Evolutionary conservation across 1,140 invertebrate genomes (phyloP).

Genomic region (Diachasma alloeum): DNA sequence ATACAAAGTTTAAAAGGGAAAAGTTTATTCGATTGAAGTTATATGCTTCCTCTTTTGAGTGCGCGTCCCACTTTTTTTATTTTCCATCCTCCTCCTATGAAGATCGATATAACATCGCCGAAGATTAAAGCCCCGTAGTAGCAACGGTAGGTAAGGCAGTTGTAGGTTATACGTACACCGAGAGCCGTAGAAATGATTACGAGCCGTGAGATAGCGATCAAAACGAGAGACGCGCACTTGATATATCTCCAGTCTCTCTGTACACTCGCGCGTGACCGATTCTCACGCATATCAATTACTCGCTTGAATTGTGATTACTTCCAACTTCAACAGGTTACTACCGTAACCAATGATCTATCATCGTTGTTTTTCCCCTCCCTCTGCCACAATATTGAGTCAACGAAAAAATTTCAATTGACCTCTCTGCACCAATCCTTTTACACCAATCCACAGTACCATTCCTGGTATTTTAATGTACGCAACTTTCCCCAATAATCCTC

Average conservation of each 20-base stretch:
- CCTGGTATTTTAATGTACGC: conserved; percentile 8
- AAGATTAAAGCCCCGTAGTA: too few species aligned
- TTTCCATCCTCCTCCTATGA: too few species aligned
- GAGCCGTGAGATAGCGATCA: too few species aligned
- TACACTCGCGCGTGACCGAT: conserved; percentile 29
- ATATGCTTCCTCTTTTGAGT: too few species aligned
- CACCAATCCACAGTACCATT: background rate
- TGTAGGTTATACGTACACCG: too few species aligned
- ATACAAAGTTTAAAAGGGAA: too few species aligned
- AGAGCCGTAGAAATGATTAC: too few species aligned
- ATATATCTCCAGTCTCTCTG: background rate
- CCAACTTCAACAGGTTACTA: background rate
- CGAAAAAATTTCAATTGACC: background rate
- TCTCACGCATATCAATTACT: conserved; percentile 34
- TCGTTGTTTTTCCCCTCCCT: background rate
- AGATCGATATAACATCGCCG: too few species aligned
- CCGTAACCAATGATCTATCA: background rate
- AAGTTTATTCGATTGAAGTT: too few species aligned
- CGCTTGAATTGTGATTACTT: background rate
- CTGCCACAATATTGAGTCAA: background rate
- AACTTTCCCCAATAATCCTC: conserved; percentile 12
- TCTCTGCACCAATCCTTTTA: background rate
- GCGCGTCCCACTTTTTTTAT: too few species aligned
- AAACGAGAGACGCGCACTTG: background rate
- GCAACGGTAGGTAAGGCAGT: too few species aligned